Evolutionary conservation across 2,113 vertebrate species (phyloP), one percentile per base, ranked within the genome.

Genomic region (Rhipidura dahli): DNA sequence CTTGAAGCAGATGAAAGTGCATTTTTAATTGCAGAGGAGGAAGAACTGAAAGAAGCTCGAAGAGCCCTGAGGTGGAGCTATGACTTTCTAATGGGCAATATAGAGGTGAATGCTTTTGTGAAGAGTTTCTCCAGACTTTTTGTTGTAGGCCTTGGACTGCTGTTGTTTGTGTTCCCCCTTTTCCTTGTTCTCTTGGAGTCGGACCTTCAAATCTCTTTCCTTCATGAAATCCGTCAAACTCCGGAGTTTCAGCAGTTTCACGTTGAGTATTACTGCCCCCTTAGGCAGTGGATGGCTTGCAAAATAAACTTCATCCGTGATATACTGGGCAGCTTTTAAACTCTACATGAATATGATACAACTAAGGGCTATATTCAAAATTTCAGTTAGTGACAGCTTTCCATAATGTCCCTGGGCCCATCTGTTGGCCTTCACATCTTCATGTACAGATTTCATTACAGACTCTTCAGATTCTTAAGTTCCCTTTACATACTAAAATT

Each of bases 211-310:
- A 98, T 99, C 94, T 99, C 99, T 65, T 99, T 99, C 96, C 98
- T 99, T 63, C 99, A 99, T 23, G 99, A 99, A 98, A 99, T 99
- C 96, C 99, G 99, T 61, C 99, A 99, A 97, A 99, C 99, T 0
- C 99, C 99, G 0, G 99, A 99, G 97, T 99, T 99, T 93, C 98
- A 99, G 98, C 99, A 99, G 97, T 99, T 99, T 97, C 99, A 99
- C 95, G 98, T 99, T 76, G 99, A 99, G 68, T 99, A 99, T 97
- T 99, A 99, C 98, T 99, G 99, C 96, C 99, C 99, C 2, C 98
- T 99, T 57, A 98, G 99, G 65, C 98, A 99, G 94, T 99, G 99
- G 99, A 92, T 99, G 90, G 97, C 99, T 93, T 99, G 99, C 94
- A 99, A 98, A 98, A 95, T 99, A 96, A 98, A 98, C 96, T 98